A percentile compares a stretch with the other conserved stretches of the same genome.
Conservation (phyloP, 2,797 vertebrate species). For the Adelosebastes latens region DNA sequence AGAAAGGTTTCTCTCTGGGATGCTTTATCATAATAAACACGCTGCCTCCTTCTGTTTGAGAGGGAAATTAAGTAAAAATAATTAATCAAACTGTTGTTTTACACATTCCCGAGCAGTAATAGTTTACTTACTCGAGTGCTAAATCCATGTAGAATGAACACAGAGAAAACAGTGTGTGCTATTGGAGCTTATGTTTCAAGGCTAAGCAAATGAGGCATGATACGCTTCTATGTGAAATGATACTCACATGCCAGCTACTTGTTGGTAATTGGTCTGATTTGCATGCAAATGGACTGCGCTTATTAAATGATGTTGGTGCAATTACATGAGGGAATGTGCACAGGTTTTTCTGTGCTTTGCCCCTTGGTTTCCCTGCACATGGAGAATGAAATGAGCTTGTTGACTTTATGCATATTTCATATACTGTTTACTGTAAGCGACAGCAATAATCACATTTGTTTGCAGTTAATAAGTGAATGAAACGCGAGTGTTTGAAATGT, state of each 20-base stretch:
- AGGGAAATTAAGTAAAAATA: conserved; percentile 35
- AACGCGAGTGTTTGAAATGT: neutral
- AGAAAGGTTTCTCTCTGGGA: neutral
- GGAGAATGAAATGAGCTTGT: conserved; percentile 5
- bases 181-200: conserved; percentile 68
- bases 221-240: conserved; percentile 65
- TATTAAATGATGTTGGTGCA: conserved; percentile 68
- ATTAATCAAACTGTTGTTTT: conserved; percentile 47
- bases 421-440: conserved; percentile 5
- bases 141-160: conserved; percentile 54
- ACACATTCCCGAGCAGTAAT: conserved; percentile 42
- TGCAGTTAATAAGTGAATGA: conserved; percentile 7
- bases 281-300: conserved; percentile 70
- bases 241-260: conserved; percentile 67
- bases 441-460: conserved; percentile 9
- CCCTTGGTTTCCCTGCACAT: conserved; percentile 10
- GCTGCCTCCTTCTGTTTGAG: conserved; percentile 20
- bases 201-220: conserved; percentile 73
- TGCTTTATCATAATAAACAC: conserved; percentile 30
- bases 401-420: conserved; percentile 1
- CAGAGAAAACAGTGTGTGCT: conserved; percentile 35
- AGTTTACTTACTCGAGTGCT: conserved; percentile 47
- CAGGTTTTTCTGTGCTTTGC: neutral
- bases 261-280: conserved; percentile 74
- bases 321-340: conserved; percentile 34